Conservation (phyloP, 35 echinoderm and acorn worm species). For the Ophiothrix spiculata region DNA sequence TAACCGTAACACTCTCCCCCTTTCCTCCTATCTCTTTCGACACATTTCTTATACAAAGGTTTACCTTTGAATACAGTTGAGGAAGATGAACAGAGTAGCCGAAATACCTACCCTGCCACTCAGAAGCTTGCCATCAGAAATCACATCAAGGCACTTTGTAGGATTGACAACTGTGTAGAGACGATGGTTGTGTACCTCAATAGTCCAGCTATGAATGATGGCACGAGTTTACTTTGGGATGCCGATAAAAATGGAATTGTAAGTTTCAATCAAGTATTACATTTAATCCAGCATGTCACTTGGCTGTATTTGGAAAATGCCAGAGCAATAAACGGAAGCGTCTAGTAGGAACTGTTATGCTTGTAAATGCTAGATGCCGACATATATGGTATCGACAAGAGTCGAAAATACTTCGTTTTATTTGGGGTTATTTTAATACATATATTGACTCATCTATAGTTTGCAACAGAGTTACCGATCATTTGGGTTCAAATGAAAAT, state of each 20-base stretch:
- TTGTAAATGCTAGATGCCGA: too few relatives aligned
- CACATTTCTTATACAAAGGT: background rate
- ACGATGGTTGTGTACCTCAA: slow-evolving; percentile 86
- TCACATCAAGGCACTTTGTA: slow-evolving; percentile 77
- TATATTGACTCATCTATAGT: too few relatives aligned
- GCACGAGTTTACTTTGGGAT: slow-evolving; percentile 89
- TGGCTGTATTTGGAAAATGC: too few relatives aligned
- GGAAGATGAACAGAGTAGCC: slow-evolving; percentile 58
- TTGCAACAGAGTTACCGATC: too few relatives aligned
- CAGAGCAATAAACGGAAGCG: too few relatives aligned
- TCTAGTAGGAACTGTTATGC: too few relatives aligned
- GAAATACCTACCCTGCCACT: slow-evolving; percentile 86
- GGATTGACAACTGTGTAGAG: slow-evolving; percentile 59
- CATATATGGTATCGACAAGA: too few relatives aligned
- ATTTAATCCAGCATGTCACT: too few relatives aligned
- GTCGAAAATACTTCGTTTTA: too few relatives aligned
- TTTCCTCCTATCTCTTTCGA: background rate
- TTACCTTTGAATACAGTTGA: slow-evolving; percentile 41
- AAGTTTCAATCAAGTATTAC: too few relatives aligned
- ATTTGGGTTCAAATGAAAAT: too few relatives aligned
- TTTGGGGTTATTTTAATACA: too few relatives aligned
- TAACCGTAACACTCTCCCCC: background rate
- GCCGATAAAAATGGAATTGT: slow-evolving; percentile 72
- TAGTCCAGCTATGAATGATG: slow-evolving; percentile 73
- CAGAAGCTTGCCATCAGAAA: slow-evolving; percentile 79